Conservation (phyloP, 2,113 vertebrate genomes). For the Hemiprocne comata region DNA sequence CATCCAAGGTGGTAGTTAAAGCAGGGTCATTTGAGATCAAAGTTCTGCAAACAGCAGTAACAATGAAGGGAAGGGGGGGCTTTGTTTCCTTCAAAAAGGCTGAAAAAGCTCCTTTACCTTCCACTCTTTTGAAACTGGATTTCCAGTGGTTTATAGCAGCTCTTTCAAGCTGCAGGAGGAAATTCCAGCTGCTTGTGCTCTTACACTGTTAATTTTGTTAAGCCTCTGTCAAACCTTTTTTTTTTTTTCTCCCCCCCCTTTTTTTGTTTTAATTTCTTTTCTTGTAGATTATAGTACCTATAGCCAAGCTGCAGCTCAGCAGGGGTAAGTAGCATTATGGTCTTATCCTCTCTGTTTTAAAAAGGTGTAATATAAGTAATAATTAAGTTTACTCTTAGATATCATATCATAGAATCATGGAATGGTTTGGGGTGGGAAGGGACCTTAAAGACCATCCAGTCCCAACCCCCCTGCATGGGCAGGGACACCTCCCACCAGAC, state of each 20-base stretch:
- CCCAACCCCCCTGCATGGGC: too few relatives aligned
- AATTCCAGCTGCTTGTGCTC: slow-evolving; percentile 36
- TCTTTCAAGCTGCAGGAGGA: slow-evolving; percentile 5
- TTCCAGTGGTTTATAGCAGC: not conserved
- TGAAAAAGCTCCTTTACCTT: slow-evolving; percentile 39
- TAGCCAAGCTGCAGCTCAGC: slow-evolving; percentile 90
- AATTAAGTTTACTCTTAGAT: too few relatives aligned
- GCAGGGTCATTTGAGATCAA: slow-evolving; percentile 44
- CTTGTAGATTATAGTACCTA: slow-evolving; percentile 94
- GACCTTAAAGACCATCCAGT: too few relatives aligned
- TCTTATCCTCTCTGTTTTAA: not conserved
- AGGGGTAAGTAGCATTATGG: slow-evolving; percentile 84
- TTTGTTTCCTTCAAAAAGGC: not conserved
- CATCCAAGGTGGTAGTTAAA: slow-evolving; percentile 27
- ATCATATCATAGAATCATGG: too few relatives aligned
- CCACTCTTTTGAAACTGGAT: not conserved
- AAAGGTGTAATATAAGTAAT: not conserved
- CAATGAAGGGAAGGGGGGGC: slow-evolving; percentile 12
- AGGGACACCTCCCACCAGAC: too few relatives aligned
- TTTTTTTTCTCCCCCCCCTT: not conserved
- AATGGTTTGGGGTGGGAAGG: too few relatives aligned
- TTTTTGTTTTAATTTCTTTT: too few relatives aligned
- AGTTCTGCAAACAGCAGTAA: not conserved
- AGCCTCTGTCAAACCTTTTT: not conserved
- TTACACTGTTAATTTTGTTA: not conserved